These are phyloP conservation scores for Sebastes nivosus DNA, from an alignment of 2,797 vertebrate species.

Conservation along the genomic window DNA sequence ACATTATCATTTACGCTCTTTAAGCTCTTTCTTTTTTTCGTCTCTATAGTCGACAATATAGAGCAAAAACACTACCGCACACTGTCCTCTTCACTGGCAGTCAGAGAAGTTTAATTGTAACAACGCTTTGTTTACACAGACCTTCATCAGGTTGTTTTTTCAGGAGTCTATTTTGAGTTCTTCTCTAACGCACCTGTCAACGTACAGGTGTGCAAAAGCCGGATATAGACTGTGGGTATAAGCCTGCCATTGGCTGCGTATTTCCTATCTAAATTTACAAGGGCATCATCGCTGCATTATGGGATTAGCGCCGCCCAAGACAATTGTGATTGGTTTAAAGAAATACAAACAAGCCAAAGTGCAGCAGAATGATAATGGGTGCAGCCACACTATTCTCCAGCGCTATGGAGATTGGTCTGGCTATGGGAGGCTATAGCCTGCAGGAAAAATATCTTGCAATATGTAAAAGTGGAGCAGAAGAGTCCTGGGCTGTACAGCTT, in stretches of 20 bases:
- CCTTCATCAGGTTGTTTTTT: too few relatives aligned
- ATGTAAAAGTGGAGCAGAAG: conserved; percentile 20
- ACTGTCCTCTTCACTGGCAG: too few relatives aligned
- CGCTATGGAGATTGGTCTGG: background rate
- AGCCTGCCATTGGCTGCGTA: background rate
- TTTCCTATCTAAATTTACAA: background rate
- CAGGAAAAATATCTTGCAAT: background rate
- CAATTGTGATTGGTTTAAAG: background rate
- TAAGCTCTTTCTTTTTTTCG: too few relatives aligned
- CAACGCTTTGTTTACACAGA: too few relatives aligned
- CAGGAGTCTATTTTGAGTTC: too few relatives aligned
- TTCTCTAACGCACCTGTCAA: too few relatives aligned
- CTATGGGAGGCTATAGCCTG: background rate
- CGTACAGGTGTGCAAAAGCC: too few relatives aligned
- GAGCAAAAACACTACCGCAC: too few relatives aligned
- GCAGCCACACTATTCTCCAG: background rate
- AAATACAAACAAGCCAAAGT: background rate
- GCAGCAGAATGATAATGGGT: background rate
- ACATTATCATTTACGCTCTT: background rate
- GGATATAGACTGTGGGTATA: background rate
- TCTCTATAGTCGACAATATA: too few relatives aligned
- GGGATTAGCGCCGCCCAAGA: background rate
- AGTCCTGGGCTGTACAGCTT: conserved; percentile 2
- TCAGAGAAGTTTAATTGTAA: too few relatives aligned
- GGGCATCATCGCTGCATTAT: accelerated